Percentiles rank a stretch among this genome's conserved stretches.
Conservation (phyloP, 1,140 invertebrate species). For the Thalassaphorura encarpata region DNA sequence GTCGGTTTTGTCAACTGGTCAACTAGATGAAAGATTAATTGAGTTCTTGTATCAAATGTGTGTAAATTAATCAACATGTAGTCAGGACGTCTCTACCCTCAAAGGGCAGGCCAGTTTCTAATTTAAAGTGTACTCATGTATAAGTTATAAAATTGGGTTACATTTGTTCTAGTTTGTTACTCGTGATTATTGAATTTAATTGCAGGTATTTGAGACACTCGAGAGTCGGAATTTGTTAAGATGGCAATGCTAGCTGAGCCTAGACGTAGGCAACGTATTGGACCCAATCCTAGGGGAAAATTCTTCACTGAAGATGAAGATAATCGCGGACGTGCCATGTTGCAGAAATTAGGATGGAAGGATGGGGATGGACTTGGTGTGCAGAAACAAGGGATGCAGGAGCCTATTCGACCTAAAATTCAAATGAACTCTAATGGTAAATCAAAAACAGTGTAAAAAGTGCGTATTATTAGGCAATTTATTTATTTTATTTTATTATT, state of each 20-base stretch:
- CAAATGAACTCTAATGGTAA: conserved; percentile 20
- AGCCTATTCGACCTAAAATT: conserved; percentile 24
- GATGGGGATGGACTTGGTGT: conserved; percentile 25
- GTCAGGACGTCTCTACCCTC: no score
- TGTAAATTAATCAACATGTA: no score
- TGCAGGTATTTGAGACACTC: no score
- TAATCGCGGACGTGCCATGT: conserved; percentile 19
- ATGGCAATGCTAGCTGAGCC: conserved; percentile 29
- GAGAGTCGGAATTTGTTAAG: no score
- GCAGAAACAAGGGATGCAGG: conserved; percentile 22
- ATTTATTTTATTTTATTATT: conserved; percentile 3
- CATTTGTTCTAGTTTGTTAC: no score
- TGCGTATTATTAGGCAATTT: neutral
- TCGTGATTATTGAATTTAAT: no score
- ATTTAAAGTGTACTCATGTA: no score
- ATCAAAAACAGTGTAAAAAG: neutral
- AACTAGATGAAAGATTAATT: no score
- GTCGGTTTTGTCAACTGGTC: no score
- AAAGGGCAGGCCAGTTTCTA: no score
- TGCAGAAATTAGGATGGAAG: conserved; percentile 29
- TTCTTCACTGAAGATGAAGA: conserved; percentile 24
- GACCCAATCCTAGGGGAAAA: conserved; percentile 27
- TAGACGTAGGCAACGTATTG: conserved; percentile 21
- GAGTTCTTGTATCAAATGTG: no score
- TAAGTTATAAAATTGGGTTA: no score